Base-by-base conservation (phyloP, 2,113 vertebrate species). In the Sylvia atricapilla region DNA sequence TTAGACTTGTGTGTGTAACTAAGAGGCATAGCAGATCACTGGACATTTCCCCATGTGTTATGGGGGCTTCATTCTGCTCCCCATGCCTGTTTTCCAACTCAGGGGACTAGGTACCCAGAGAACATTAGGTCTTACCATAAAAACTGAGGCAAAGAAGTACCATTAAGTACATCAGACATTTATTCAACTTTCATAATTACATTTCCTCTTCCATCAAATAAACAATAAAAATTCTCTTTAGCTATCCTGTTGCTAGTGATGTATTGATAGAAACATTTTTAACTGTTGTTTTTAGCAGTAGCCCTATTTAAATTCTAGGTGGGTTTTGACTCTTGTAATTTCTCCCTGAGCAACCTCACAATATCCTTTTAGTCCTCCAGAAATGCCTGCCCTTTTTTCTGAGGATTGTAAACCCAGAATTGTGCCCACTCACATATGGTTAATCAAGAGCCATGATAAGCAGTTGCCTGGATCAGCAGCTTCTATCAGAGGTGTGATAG, bases 381-480 rank as follows among this genome's bases (percentile, higher is more conserved):
- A 84, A 18, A 2, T 62, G 4, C 15, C 20, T 35, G 5, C 4
- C 4, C 7, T 28, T 69, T 75, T 44, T 74, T 13, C 28, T 33
- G 69, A 56, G 63, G 27, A 8, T 46, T 9, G 17, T 33, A 89
- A 73, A 28, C 19, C 14, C 41, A 16, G 24, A 84, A 53, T 68
- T 67, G 14, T 76, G 22, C 0, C 3, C 12, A 43, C 62, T 76
- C 6, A 9, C 2, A 0, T 18, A 10, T 11, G 14, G 31, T 52
- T 89, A 76, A 74, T 64, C 39, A 56, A 52, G 17, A 55, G 6
- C 5, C 12, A 53, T 56, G 9, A 9, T 31, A 58, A 73, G 12
- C 37, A 58, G 23, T 47, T 52, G 39, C 15, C 16, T 76, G 39
- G 44, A 52, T 70, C 53, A 84, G 15, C 6, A 37, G 3, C 52